These are phyloP conservation scores for Otis tarda DNA, from an alignment of 2,113 vertebrate genomes.

Conservation along the genomic window DNA sequence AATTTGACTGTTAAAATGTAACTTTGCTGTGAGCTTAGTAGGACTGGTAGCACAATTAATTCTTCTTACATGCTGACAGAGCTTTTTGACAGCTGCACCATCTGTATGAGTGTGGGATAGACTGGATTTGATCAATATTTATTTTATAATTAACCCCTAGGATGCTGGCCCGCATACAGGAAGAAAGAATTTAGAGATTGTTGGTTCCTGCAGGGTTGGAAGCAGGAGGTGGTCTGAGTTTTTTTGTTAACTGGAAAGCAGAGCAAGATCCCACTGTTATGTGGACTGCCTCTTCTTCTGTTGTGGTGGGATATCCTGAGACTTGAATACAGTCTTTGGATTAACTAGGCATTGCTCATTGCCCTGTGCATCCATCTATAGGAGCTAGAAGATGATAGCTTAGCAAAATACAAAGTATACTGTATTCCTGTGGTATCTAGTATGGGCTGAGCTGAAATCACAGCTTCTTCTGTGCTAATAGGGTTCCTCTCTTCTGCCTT, in stretches of 20 bases:
- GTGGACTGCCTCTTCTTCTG: background rate
- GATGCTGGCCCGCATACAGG: background rate
- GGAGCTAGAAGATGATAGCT: background rate
- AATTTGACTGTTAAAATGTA: slow-evolving; percentile 30
- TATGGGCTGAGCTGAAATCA: background rate
- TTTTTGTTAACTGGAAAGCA: background rate
- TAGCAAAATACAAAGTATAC: background rate
- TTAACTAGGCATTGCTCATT: background rate
- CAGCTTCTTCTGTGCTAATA: background rate
- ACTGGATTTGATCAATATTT: background rate
- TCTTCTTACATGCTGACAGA: background rate
- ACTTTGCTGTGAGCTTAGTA: background rate
- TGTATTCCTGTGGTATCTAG: background rate
- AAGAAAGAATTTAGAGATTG: background rate
- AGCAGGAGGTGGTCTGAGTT: background rate
- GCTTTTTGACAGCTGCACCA: slow-evolving; percentile 4
- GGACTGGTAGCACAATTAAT: background rate
- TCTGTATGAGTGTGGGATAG: background rate
- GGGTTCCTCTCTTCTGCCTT: background rate
- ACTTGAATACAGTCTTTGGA: background rate
- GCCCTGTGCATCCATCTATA: background rate
- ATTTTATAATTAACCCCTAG: background rate
- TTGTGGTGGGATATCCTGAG: background rate
- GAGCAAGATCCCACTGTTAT: background rate
- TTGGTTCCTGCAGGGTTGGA: background rate